These are phyloP conservation scores for Phaenicophaeus curvirostris DNA, from an alignment of 2,797 vertebrate genomes.

Conservation along the genomic window DNA sequence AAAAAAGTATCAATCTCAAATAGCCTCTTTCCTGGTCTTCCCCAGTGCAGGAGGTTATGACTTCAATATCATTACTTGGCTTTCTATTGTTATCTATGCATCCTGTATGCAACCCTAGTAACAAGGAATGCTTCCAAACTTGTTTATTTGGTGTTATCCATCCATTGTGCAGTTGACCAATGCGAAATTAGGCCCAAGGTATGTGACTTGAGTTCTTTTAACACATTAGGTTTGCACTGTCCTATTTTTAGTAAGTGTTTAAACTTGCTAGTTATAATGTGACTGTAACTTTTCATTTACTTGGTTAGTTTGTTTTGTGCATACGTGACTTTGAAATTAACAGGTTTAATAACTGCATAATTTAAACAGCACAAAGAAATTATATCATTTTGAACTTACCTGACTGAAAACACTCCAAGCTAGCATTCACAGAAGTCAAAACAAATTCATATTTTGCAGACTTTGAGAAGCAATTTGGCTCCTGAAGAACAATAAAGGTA, in stretches of 20 bases:
- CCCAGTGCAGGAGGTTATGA: not conserved
- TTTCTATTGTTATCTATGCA: not conserved
- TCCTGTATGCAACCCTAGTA: not conserved
- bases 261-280: not conserved
- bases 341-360: not conserved
- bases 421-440: not conserved
- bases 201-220: not conserved
- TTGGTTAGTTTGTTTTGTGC: not conserved
- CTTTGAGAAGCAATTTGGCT: not conserved
- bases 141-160: not conserved
- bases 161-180: too few relatives aligned
- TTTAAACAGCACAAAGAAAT: not conserved
- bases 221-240: not conserved
- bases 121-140: not conserved
- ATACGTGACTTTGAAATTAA: not conserved
- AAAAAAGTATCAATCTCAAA: not conserved
- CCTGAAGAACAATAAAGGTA: constrained; percentile 13
- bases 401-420: not conserved
- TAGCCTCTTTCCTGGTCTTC: not conserved
- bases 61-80: not conserved
- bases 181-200: accelerated
- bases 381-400: not conserved
- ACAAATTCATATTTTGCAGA: not conserved
- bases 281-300: not conserved
- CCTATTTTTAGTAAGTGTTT: not conserved